These are phyloP conservation scores for Fragum fragum DNA, from an alignment of 2,888 invertebrate genomes.

Conservation along the genomic window DNA sequence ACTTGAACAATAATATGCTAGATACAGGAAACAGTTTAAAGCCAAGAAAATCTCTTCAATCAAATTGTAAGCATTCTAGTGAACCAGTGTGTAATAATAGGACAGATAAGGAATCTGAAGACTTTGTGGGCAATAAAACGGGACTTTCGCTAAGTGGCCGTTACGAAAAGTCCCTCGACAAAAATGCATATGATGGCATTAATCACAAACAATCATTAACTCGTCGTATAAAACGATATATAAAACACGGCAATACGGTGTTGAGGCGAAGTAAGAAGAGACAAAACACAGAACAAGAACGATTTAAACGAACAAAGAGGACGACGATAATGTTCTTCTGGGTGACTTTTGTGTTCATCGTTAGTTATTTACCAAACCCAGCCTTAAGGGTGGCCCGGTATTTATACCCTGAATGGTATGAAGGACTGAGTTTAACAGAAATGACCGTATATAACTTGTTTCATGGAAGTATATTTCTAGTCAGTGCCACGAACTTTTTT, in stretches of 20 bases:
- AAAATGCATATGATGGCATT: no score
- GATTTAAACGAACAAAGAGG: slow-evolving; percentile 12
- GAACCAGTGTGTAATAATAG: no score
- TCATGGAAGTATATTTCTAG: slow-evolving; percentile 20
- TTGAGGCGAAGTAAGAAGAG: background rate
- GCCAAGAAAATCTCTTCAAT: no score
- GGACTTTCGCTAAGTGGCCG: background rate
- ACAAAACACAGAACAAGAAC: background rate
- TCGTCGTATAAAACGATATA: background rate
- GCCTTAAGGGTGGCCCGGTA: slow-evolving; percentile 9
- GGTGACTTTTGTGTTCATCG: slow-evolving; percentile 16
- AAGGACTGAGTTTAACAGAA: background rate
- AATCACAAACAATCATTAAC: background rate
- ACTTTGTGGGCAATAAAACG: background rate
- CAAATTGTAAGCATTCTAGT: no score
- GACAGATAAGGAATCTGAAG: background rate
- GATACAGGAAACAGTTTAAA: no score
- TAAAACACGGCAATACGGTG: background rate
- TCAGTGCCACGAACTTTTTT: slow-evolving; percentile 20
- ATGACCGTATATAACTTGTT: background rate
- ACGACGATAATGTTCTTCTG: slow-evolving; percentile 21
- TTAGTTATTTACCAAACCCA: slow-evolving; percentile 25
- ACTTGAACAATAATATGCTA: background rate
- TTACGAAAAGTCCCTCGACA: background rate
- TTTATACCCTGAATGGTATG: slow-evolving; percentile 10